Evolutionary conservation across 2,888 invertebrate genomes (phyloP).

Genomic region (Chloroclysta siterata): DNA sequence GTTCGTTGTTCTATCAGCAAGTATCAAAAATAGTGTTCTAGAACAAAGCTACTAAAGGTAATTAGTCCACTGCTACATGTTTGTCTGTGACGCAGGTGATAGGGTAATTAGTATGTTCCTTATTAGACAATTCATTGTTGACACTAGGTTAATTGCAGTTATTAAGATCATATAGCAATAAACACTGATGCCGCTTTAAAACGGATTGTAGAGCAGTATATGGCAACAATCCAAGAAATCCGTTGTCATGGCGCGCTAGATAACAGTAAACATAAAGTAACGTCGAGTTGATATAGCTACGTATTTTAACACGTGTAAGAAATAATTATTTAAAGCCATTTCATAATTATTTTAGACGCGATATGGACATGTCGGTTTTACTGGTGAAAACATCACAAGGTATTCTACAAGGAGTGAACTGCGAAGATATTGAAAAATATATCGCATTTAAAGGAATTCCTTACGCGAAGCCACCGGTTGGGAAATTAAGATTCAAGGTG

Average conservation of each 20-base stretch:
- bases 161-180: conserved; percentile 12
- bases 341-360: conserved; percentile 49
- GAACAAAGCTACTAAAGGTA: no score
- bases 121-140: background rate
- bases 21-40: no score
- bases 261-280: conserved; percentile 29
- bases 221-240: conserved; percentile 39
- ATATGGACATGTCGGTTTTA: conserved; percentile 53
- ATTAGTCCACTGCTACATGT: no score
- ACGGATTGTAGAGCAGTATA: conserved; percentile 30
- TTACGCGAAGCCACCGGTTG: conserved; percentile 85
- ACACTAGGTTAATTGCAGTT: conserved; percentile 13
- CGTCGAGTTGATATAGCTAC: conserved; percentile 6
- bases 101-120: background rate
- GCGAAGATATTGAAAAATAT: conserved; percentile 61
- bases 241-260: conserved; percentile 37
- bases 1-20: no score
- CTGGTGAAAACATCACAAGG: conserved; percentile 65
- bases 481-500: conserved; percentile 86
- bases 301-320: conserved; percentile 12
- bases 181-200: conserved; percentile 21
- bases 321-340: conserved; percentile 19
- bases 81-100: background rate
- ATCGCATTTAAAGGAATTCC: conserved; percentile 84
- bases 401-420: conserved; percentile 62